phyloP scores from a whole-genome alignment of 1,140 invertebrate genomes.

The Doryteuthis pealeii region DNA sequence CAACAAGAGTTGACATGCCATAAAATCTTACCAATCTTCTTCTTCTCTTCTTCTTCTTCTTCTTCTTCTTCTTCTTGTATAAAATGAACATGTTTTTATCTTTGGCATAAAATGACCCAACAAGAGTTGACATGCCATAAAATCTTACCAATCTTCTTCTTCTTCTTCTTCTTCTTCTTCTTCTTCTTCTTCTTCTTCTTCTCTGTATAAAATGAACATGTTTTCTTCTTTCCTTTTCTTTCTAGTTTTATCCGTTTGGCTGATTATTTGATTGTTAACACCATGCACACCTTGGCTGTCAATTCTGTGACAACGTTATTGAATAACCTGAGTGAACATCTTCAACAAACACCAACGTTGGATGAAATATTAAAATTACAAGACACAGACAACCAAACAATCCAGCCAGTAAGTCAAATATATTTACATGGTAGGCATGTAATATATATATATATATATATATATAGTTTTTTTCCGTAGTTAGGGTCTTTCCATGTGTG shows the following conservation, averaged over 20 bases:
- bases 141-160: no score
- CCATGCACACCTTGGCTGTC: slow-evolving; percentile 69
- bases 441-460: no score
- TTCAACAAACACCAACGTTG: slow-evolving; percentile 64
- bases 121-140: no score
- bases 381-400: no score
- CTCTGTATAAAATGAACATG: no score
- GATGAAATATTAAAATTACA: slow-evolving; percentile 47
- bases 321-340: slow-evolving; percentile 65
- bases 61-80: background rate
- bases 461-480: no score
- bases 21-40: background rate
- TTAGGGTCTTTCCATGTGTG: no score
- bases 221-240: background rate
- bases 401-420: no score
- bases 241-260: slow-evolving; percentile 73
- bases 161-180: background rate
- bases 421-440: background rate
- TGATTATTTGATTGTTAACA: slow-evolving; percentile 74
- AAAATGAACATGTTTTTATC: no score
- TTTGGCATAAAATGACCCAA: no score
- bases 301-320: slow-evolving; percentile 69
- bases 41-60: slow-evolving; percentile 1
- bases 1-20: no score
- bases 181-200: background rate